Conservation (phyloP, 2,888 invertebrate species). For the Hanleya hanleyi region DNA sequence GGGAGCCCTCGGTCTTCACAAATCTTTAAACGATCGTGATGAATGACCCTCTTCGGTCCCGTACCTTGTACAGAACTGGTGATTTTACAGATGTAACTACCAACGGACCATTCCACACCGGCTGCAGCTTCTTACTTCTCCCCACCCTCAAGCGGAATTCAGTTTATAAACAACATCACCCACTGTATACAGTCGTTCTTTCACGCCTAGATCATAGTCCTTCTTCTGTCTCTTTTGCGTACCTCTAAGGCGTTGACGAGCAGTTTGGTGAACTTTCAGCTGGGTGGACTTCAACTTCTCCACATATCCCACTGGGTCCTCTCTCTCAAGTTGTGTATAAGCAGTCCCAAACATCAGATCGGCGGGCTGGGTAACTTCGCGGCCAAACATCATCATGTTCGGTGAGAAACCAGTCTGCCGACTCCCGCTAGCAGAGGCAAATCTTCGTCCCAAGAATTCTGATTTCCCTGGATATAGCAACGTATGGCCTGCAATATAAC, state of each 20-base stretch:
- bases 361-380: background rate
- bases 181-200: background rate
- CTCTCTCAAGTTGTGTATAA: background rate
- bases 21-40: background rate
- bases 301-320: background rate
- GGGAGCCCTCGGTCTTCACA: background rate
- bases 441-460: too few relatives aligned
- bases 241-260: background rate
- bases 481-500: slow-evolving; percentile 22
- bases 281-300: background rate
- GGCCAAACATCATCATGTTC: slow-evolving; percentile 2
- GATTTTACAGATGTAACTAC: background rate
- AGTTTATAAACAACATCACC: background rate
- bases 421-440: background rate
- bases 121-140: background rate
- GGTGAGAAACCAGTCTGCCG: slow-evolving; percentile 6
- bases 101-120: background rate
- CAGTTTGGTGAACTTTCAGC: background rate
- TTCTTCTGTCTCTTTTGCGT: background rate
- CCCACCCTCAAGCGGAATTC: background rate
- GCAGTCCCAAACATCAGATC: background rate
- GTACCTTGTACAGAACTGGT: background rate
- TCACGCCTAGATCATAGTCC: background rate
- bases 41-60: background rate
- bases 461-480: slow-evolving; percentile 10